Evolutionary conservation across 1,140 invertebrate genomes (phyloP).

Genomic region (Tetramorium alpestre): DNA sequence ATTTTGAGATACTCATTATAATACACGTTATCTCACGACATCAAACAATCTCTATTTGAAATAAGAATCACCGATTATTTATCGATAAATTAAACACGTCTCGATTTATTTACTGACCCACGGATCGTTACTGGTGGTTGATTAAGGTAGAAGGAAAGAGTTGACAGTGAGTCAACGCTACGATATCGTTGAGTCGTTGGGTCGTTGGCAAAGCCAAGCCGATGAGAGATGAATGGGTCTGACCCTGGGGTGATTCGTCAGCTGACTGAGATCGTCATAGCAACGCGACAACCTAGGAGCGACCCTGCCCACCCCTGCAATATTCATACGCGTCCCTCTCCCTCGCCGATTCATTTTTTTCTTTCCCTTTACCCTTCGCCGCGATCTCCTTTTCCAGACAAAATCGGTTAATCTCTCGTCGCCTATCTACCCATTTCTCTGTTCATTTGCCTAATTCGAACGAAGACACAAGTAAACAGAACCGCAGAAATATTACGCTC

Average conservation of each 20-base stretch:
- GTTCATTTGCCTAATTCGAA: neutral
- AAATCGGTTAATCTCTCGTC: neutral
- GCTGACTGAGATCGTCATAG: conserved; percentile 84
- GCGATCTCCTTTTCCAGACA: conserved; percentile 11
- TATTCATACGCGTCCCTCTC: conserved; percentile 74
- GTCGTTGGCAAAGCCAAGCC: conserved; percentile 74
- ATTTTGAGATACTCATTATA: neutral
- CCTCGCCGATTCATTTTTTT: neutral
- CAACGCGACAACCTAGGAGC: conserved; percentile 82
- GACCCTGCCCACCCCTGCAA: conserved; percentile 76
- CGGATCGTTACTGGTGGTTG: neutral
- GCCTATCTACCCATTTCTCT: neutral
- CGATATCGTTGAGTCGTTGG: conserved; percentile 73
- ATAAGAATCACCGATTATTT: neutral
- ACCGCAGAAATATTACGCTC: neutral
- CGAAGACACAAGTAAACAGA: neutral
- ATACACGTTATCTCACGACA: neutral
- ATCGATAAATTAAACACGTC: neutral
- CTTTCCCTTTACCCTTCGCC: neutral
- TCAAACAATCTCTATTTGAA: neutral
- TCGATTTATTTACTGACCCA: neutral
- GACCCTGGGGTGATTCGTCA: conserved; percentile 79
- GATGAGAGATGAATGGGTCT: conserved; percentile 81
- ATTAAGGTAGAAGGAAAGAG: neutral
- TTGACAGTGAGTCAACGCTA: conserved; percentile 68